Evolutionary conservation across 2,888 invertebrate genomes (phyloP).

Genomic region (Pyralis farinalis): DNA sequence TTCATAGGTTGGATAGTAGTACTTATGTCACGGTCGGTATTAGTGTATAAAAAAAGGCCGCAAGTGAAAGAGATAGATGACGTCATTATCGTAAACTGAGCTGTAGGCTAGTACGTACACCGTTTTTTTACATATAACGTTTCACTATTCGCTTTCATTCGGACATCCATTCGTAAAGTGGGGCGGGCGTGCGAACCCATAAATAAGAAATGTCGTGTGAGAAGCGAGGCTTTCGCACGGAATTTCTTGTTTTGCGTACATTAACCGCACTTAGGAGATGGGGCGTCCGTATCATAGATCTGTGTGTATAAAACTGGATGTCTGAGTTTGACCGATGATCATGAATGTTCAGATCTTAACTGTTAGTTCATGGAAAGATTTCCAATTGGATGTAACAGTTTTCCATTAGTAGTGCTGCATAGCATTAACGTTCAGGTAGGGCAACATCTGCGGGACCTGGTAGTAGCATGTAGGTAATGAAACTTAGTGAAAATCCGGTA

Average conservation of each 20-base stretch:
- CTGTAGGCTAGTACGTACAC: not conserved
- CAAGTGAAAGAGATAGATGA: not conserved
- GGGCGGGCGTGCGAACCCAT: slow-evolving; percentile 47
- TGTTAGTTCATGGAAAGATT: no score
- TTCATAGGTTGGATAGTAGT: no score
- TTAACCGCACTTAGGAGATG: slow-evolving; percentile 23
- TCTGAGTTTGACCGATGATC: no score
- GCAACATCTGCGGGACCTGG: no score
- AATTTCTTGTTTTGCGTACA: slow-evolving; percentile 41
- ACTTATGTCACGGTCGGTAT: no score
- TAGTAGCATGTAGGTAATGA: no score
- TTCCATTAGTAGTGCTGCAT: no score
- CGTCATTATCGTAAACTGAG: not conserved
- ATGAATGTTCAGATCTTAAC: no score
- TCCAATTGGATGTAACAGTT: no score
- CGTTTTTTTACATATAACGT: slow-evolving; percentile 20
- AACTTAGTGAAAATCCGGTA: no score
- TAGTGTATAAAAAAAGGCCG: not conserved
- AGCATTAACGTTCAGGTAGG: no score
- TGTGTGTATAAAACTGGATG: no score
- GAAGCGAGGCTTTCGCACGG: slow-evolving; percentile 36
- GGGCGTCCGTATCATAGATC: not conserved
- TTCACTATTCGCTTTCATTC: slow-evolving; percentile 40
- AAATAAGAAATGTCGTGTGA: slow-evolving; percentile 56
- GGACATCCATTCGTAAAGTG: slow-evolving; percentile 50